Percentiles rank a stretch among this genome's conserved stretches.
Evolutionary conservation across 2,888 invertebrate genomes (phyloP).

Genomic region (Ophonus ardosiacus): DNA sequence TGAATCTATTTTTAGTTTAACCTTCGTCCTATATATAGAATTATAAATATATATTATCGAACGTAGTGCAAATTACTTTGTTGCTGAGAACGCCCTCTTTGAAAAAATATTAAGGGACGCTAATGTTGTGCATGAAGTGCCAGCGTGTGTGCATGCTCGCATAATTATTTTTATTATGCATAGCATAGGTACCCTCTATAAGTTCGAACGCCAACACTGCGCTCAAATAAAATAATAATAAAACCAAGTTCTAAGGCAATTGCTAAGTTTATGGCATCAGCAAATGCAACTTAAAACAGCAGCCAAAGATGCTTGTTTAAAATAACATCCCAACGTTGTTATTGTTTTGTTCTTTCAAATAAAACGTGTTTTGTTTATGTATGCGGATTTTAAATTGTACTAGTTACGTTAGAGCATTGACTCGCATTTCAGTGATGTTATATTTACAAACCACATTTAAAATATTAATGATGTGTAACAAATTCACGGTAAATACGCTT

Average conservation of each 20-base stretch:
- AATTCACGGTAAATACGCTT: conserved; percentile 11
- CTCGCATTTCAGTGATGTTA: conserved; percentile 19
- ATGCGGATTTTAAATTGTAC: conserved; percentile 26
- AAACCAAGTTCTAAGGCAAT: conserved; percentile 30
- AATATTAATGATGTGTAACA: conserved; percentile 17
- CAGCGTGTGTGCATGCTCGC: background rate
- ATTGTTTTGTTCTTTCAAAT: conserved; percentile 26
- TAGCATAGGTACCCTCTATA: background rate
- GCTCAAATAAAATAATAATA: background rate
- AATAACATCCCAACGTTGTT: conserved; percentile 21
- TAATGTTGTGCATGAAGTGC: background rate
- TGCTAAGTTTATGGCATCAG: conserved; percentile 6
- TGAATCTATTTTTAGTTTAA: background rate
- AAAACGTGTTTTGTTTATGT: conserved; percentile 30
- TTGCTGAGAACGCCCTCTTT: background rate
- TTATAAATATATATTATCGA: background rate
- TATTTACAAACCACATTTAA: conserved; percentile 19
- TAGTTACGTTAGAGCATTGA: conserved; percentile 30
- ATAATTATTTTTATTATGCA: conserved; percentile 46
- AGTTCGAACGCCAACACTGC: conserved; percentile 37
- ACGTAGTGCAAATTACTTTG: background rate
- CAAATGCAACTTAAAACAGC: conserved; percentile 10
- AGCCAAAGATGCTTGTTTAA: conserved; percentile 24
- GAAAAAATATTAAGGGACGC: background rate
- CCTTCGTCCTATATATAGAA: background rate